Evolutionary conservation across 1,140 invertebrate species (phyloP), one percentile per base, ranked within the genome.

Genomic region (Pseudachorutes palmiensis): DNA sequence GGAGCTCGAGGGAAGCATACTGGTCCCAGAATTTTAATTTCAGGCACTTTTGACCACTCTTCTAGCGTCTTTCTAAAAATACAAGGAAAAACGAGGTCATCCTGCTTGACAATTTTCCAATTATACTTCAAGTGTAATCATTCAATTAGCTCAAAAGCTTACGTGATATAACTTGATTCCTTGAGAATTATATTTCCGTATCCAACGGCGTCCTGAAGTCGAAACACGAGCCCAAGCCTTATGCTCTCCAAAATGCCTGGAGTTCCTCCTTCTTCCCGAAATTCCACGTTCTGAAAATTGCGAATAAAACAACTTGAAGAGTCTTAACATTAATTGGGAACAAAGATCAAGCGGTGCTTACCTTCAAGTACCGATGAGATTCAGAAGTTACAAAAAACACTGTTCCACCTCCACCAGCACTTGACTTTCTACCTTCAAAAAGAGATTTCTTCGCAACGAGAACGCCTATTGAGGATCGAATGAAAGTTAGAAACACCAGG

Each of bases 241-340:
- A 95, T 88, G 0, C 88, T 86, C 76, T 91, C 91, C 1, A 93
- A 84, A 66, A 92, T 86, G 29, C 85, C 87, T 28, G 88, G 87
- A 57, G 91, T 92, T 64, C 90, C 91, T 55, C 90, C 90, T 79
- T 92, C 90, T 78, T 94, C 91, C 63, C 88, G 80, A 60, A 89
- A 77, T 75, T 92, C 84, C 1, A 79, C 76, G 70, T 86, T 83
- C 82, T 84, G 67, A 22, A 65, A 69, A 75, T 51, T 66, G 29
- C 65, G 62, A 41, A 63, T 33, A 57, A 32, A 36, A 32, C 24
- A 2, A 30, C 14, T 51, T 45, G 14, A 45, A 55, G 5, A 55
- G 9, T 41, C 60, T 24, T n/a, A 62, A 31, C 60, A 3, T 19
- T n/a, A 45, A 66, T 29, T 48, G 65, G 2, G 51, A 31, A 22